These are phyloP conservation scores for Myopa testacea DNA, from an alignment of 2,888 invertebrate genomes.

Conservation along the genomic window DNA sequence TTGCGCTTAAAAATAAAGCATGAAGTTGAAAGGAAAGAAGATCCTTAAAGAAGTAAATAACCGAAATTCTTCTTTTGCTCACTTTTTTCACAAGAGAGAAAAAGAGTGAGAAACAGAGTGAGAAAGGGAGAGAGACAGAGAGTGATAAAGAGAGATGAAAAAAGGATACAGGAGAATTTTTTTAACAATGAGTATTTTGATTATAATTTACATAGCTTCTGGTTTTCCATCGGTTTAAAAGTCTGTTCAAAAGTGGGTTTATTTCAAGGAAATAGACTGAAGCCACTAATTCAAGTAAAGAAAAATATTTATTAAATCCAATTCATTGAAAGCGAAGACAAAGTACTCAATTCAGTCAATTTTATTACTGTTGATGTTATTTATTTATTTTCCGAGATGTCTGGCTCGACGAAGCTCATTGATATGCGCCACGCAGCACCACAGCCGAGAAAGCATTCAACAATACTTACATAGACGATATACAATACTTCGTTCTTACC, in stretches of 20 bases:
- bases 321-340: no score
- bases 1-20: not conserved
- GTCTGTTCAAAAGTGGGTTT: no score
- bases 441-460: not conserved
- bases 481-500: not conserved
- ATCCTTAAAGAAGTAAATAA: not conserved
- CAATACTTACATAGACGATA: not conserved
- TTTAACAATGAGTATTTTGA: no score
- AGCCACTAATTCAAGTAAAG: no score
- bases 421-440: constrained; percentile 20
- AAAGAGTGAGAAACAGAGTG: not conserved
- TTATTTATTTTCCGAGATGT: not conserved
- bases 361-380: no score
- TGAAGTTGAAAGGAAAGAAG: constrained; percentile 13
- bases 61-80: not conserved
- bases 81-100: not conserved
- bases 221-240: no score
- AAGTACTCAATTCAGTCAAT: no score
- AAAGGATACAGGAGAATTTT: not conserved
- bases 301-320: no score
- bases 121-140: not conserved
- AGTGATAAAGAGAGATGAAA: not conserved
- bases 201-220: no score
- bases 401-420: constrained; percentile 24
- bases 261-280: no score